Conservation (phyloP, 2,888 invertebrate genomes). For the Tachina lurida region DNA sequence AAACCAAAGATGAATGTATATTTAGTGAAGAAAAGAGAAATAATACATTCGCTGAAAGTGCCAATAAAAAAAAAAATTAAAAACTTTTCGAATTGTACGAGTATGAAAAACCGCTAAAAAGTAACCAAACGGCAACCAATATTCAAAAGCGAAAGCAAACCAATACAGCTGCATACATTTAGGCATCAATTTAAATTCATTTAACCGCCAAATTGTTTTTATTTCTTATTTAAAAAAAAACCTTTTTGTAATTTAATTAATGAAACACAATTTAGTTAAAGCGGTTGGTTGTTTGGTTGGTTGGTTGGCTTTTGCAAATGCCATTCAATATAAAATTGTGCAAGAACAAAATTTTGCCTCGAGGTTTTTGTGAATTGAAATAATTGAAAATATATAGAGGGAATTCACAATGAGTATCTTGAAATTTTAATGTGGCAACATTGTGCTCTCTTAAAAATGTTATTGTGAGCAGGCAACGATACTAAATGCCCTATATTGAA, state of each 20-base stretch:
- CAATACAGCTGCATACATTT: conserved; percentile 22
- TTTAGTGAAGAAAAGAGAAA: neutral
- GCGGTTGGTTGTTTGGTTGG: neutral
- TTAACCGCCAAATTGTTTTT: conserved; percentile 37
- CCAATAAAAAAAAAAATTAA: neutral
- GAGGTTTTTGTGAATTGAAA: neutral
- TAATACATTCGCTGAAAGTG: conserved; percentile 3
- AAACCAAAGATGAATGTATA: conserved; percentile 33
- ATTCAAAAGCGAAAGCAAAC: conserved; percentile 19
- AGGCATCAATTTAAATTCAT: conserved; percentile 41
- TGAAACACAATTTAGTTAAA: conserved; percentile 51
- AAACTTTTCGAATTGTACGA: conserved; percentile 2
- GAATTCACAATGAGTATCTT: neutral
- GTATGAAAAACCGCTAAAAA: conserved; percentile 33
- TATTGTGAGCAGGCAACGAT: no score
- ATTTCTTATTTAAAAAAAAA: neutral
- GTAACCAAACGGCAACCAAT: conserved; percentile 26
- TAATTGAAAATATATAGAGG: neutral
- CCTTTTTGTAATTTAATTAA: conserved; percentile 19
- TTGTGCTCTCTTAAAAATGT: no score
- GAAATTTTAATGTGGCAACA: no score
- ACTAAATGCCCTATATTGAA: no score
- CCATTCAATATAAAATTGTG: neutral
- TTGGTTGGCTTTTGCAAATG: neutral
- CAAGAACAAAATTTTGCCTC: neutral